Percentiles rank a stretch among this genome's conserved stretches.
Evolutionary conservation across 2,888 invertebrate species (phyloP).

Genomic region (Drosophila mimetica): DNA sequence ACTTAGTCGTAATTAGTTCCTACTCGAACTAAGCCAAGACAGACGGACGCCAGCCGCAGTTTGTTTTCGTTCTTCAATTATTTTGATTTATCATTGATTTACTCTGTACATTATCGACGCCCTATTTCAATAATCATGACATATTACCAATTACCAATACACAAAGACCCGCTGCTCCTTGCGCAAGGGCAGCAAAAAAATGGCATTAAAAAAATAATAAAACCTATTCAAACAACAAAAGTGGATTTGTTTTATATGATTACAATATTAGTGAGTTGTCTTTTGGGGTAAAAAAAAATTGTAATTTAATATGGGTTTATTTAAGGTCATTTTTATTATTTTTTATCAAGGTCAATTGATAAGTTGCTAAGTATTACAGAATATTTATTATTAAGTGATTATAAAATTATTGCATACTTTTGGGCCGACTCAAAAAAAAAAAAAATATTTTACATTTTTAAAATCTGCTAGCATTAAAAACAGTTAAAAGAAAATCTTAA

Average conservation of each 20-base stretch:
- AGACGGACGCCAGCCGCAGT: slow-evolving; percentile 32
- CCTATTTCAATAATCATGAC: slow-evolving; percentile 63
- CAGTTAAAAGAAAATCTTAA: too few relatives aligned
- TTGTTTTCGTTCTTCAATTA: slow-evolving; percentile 28
- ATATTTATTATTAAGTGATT: too few relatives aligned
- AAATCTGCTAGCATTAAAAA: too few relatives aligned
- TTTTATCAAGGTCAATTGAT: not conserved
- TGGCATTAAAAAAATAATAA: slow-evolving; percentile 41
- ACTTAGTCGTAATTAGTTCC: slow-evolving; percentile 69
- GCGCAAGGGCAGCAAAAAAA: slow-evolving; percentile 28
- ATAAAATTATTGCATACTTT: slow-evolving; percentile 9
- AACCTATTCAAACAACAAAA: slow-evolving; percentile 20
- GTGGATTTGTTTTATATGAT: slow-evolving; percentile 13
- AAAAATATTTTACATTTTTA: too few relatives aligned
- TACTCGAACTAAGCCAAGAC: slow-evolving; percentile 49
- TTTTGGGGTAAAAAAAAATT: not conserved
- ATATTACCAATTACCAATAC: slow-evolving; percentile 49
- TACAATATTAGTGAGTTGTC: not conserved
- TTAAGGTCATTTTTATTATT: not conserved
- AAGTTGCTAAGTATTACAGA: not conserved
- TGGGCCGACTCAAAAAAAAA: too few relatives aligned
- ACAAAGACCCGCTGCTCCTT: slow-evolving; percentile 34
- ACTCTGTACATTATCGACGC: slow-evolving; percentile 58
- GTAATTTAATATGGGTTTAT: not conserved
- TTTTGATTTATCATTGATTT: slow-evolving; percentile 45